Evolutionary conservation across 2,113 vertebrate genomes (phyloP).

Genomic region (Aviceda subcristata): DNA sequence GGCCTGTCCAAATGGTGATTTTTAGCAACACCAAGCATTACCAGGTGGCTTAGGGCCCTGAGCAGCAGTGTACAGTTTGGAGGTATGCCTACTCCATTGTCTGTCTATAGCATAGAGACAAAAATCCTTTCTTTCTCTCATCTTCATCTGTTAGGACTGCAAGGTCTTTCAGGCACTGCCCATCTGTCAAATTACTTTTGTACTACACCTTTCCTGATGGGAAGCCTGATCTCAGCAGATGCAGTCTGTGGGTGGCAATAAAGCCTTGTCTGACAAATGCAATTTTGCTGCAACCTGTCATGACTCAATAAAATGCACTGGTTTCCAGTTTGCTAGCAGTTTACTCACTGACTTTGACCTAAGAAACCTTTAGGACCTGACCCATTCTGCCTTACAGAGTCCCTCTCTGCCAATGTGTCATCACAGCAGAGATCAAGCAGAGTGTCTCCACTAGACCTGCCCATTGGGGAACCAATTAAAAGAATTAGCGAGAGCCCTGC

Average conservation of each 20-base stretch:
- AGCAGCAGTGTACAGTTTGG: not conserved
- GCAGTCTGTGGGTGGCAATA: not conserved
- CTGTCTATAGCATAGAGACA: not conserved
- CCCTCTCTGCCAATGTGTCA: not conserved
- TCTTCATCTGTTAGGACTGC: not conserved
- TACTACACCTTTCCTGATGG: not conserved
- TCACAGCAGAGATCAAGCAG: not conserved
- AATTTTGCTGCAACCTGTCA: not conserved
- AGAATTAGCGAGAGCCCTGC: not conserved
- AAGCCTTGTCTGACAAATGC: not conserved
- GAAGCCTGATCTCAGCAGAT: not conserved
- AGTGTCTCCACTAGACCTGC: not conserved
- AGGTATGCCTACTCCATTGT: not conserved
- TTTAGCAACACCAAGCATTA: not conserved
- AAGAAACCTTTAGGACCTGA: not conserved
- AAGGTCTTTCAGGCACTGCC: not conserved
- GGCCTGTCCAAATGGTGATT: not conserved
- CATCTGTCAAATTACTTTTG: not conserved
- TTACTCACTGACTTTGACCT: not conserved
- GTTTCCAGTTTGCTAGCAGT: not conserved
- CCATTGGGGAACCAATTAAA: not conserved
- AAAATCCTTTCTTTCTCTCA: not conserved
- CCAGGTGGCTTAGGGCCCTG: not conserved
- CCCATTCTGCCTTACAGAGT: not conserved
- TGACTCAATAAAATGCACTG: not conserved